Evolutionary conservation across 2,797 vertebrate genomes (phyloP), one percentile per base, ranked within the genome.

Genomic region (Menidia menidia): DNA sequence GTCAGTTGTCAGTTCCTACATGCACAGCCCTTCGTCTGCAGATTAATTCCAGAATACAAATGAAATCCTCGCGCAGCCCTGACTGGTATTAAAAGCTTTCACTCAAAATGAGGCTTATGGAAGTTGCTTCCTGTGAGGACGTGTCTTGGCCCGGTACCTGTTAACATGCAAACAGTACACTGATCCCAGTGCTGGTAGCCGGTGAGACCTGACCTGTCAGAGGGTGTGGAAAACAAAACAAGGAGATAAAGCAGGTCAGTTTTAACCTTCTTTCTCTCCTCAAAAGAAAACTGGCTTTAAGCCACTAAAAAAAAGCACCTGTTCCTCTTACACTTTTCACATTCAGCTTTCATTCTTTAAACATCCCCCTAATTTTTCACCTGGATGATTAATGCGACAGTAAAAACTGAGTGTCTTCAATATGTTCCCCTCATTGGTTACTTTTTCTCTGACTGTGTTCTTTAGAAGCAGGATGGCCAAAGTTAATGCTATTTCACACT

Each of bases 31-130:
- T 70, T 72, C 74, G 75, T 71, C 72, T 44, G 66, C 75, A 88
- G 81, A 88, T 88, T 82, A 82, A 80, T 84, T 87, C 73, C 81
- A 71, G 77, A 87, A 83, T 83, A 82, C 32, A 82, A 87, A 87
- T 84, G 71, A 88, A 86, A 89, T 87, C 78, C 80, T 74, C 77
- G 77, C 41, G 66, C 81, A 84, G 80, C 86, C 85, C 85, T 85
- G 85, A 90, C 85, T 89, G 73, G 50, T 58, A 84, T 91, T 86
- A 87, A 89, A 83, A 13, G 60, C 61, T 70, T 83, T 80, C 56
- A 73, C 79, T 88, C 75, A 77, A 84, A 82, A 58, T 15, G 63
- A 72, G 56, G 63, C 75, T 74, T 30, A 63, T 77, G 66, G 72
- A 78, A 80, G 78, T 4, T 60, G 78, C 77, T 86, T 88, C 45